Percentiles rank a stretch among this genome's conserved stretches.
Evolutionary conservation across 2,888 invertebrate genomes (phyloP).

Genomic region (Aquatica leii): DNA sequence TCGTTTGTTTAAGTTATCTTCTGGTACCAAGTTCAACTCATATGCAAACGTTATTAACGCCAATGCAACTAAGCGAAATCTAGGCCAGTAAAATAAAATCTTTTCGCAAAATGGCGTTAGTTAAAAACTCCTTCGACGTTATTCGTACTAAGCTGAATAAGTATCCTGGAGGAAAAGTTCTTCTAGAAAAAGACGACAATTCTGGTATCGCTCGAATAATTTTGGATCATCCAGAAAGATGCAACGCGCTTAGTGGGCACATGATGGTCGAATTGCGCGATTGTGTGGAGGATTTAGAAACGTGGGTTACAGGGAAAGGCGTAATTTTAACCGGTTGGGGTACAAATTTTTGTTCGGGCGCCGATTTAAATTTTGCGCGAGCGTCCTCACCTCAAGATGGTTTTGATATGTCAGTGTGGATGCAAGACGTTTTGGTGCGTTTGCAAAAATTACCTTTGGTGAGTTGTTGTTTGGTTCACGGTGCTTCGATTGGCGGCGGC

Average conservation of each 20-base stretch:
- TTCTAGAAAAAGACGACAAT: constrained; percentile 44
- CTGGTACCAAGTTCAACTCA: too few species aligned
- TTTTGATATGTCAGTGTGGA: constrained; percentile 49
- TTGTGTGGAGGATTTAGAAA: constrained; percentile 49
- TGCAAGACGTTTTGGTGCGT: constrained; percentile 49
- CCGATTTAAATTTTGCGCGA: constrained; percentile 52
- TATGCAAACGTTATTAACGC: too few species aligned
- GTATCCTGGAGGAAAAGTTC: constrained; percentile 49
- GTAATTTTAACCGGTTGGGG: constrained; percentile 50
- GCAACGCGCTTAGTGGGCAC: constrained; percentile 53
- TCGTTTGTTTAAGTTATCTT: too few species aligned
- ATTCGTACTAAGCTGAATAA: constrained; percentile 43
- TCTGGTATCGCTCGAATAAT: constrained; percentile 52
- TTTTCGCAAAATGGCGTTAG: too few species aligned
- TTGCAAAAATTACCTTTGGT: constrained; percentile 48
- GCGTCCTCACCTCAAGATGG: constrained; percentile 45
- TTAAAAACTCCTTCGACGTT: constrained; percentile 23
- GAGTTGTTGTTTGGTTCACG: constrained; percentile 50
- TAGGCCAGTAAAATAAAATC: too few species aligned
- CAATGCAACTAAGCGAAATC: too few species aligned
- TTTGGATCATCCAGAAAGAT: constrained; percentile 50
- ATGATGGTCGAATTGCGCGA: constrained; percentile 55
- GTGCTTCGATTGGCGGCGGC: constrained; percentile 52
- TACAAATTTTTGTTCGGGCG: constrained; percentile 54
- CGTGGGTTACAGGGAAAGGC: constrained; percentile 53